Evolutionary conservation across 2,888 invertebrate genomes (phyloP).

Genomic region (Ditylenchus weischeri): DNA sequence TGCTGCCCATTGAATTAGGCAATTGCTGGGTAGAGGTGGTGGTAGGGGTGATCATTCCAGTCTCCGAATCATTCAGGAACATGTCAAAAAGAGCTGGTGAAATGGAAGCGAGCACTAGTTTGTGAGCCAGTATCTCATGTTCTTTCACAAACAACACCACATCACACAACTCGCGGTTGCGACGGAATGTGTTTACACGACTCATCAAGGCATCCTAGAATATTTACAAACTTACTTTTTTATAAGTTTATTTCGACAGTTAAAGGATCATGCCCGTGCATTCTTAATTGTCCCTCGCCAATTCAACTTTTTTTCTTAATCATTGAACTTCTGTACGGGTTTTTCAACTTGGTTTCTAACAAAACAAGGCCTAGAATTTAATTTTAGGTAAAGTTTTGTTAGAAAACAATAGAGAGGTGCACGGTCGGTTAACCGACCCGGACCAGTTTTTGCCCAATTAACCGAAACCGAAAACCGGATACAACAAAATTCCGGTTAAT

Average conservation of each 20-base stretch:
- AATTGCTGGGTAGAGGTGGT: not conserved
- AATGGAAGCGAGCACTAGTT: constrained; percentile 52
- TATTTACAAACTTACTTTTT: not conserved
- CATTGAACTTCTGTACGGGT: too few species aligned
- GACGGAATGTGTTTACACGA: constrained; percentile 60
- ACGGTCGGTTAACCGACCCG: too few species aligned
- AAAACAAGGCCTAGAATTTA: too few species aligned
- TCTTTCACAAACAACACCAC: constrained; percentile 75
- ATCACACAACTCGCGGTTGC: constrained; percentile 80
- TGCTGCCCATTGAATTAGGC: constrained; percentile 2
- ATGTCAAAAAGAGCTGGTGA: constrained; percentile 53
- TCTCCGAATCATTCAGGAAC: constrained; percentile 37
- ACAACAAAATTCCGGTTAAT: too few species aligned
- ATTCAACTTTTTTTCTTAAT: too few species aligned
- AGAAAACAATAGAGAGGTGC: too few species aligned
- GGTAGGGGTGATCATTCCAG: constrained; percentile 4
- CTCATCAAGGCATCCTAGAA: constrained; percentile 53
- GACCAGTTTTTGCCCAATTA: too few species aligned
- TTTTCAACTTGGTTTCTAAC: too few species aligned
- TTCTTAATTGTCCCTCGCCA: too few species aligned
- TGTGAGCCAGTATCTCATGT: constrained; percentile 73
- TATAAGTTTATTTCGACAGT: not conserved
- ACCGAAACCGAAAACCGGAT: too few species aligned
- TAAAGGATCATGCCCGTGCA: too few species aligned
- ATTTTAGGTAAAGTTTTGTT: too few species aligned